These are phyloP conservation scores for Tuberolachnus salignus DNA, from an alignment of 2,888 invertebrate genomes.

Conservation along the genomic window DNA sequence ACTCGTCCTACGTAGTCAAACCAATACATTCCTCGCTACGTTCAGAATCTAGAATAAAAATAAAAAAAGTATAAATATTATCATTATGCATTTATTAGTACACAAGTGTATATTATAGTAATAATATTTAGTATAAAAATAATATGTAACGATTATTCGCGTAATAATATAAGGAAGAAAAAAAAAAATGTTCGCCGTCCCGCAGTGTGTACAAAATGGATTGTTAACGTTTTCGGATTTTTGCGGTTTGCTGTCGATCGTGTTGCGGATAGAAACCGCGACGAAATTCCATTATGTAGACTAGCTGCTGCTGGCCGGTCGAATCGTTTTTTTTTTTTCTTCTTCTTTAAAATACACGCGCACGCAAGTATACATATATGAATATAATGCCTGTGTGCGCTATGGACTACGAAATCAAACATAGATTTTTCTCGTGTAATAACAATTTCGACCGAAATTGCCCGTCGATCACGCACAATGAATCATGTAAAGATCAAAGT, in stretches of 20 bases:
- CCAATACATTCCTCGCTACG: too few species aligned
- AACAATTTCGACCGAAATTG: background rate
- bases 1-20: too few species aligned
- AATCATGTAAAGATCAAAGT: background rate
- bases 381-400: background rate
- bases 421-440: slow-evolving; percentile 10
- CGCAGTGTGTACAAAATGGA: background rate
- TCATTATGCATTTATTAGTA: too few species aligned
- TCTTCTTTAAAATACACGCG: slow-evolving; percentile 1
- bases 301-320: background rate
- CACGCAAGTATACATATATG: slow-evolving; percentile 2
- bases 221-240: slow-evolving; percentile 36
- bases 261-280: slow-evolving; percentile 30
- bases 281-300: slow-evolving; percentile 24
- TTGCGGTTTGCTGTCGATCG: slow-evolving; percentile 20
- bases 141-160: too few species aligned
- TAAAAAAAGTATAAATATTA: too few species aligned
- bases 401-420: background rate
- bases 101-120: background rate
- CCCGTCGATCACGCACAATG: slow-evolving; percentile 25
- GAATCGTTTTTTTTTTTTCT: slow-evolving; percentile 5
- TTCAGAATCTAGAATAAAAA: too few species aligned
- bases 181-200: too few species aligned
- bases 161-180: too few species aligned
- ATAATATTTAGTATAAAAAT: too few species aligned